Conservation (phyloP, 2,888 invertebrate species). For the Acrobasis suavella region DNA sequence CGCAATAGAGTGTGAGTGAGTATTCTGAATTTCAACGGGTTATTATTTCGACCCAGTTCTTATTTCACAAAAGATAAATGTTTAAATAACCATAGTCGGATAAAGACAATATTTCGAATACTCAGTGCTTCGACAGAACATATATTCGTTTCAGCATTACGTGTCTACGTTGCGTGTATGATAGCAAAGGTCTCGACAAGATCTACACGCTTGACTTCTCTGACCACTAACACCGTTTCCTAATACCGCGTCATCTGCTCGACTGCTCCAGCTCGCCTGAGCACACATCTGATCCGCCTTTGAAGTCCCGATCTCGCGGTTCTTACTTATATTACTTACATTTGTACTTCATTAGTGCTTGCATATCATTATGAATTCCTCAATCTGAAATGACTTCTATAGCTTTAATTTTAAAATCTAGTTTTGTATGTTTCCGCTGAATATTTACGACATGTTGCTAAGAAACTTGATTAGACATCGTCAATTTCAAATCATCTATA, state of each 20-base stretch:
- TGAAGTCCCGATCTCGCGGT: constrained; percentile 76
- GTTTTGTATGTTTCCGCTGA: background rate
- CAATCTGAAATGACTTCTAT: constrained; percentile 2
- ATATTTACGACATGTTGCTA: constrained; percentile 10
- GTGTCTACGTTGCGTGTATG: too few species aligned
- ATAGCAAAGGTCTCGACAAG: background rate
- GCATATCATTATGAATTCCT: constrained; percentile 27
- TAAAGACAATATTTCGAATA: too few species aligned
- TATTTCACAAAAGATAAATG: too few species aligned
- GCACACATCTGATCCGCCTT: constrained; percentile 67
- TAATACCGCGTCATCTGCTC: constrained; percentile 14
- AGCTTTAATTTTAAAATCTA: background rate
- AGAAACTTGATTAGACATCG: constrained; percentile 6
- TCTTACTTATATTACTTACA: constrained; percentile 73
- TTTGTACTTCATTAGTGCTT: constrained; percentile 54
- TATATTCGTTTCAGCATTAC: too few species aligned
- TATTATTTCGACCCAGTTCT: too few species aligned
- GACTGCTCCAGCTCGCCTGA: constrained; percentile 36
- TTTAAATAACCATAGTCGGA: too few species aligned
- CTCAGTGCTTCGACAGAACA: too few species aligned
- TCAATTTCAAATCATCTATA: constrained; percentile 29
- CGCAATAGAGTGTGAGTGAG: too few species aligned
- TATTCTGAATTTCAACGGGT: too few species aligned
- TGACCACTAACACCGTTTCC: constrained; percentile 7
- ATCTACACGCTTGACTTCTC: background rate